phyloP scores from a whole-genome alignment of 2,888 invertebrate species.

The Platycheirus rosarum region DNA sequence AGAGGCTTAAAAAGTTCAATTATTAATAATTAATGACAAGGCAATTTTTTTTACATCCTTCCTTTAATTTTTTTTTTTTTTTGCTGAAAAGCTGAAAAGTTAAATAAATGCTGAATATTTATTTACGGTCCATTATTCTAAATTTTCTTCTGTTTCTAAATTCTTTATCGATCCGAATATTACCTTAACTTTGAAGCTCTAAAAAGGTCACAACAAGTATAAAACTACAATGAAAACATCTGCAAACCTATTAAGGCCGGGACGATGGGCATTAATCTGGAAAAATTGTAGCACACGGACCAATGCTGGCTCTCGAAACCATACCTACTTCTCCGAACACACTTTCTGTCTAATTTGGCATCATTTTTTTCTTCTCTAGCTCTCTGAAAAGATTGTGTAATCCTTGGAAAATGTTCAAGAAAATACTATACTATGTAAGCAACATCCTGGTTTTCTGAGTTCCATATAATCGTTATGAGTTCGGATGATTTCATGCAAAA shows the following conservation, averaged over 20 bases:
- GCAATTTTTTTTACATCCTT: too few relatives aligned
- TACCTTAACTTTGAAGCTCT: constrained; percentile 4
- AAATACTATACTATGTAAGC: too few relatives aligned
- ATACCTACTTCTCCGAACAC: too few relatives aligned
- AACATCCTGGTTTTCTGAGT: constrained; percentile 1
- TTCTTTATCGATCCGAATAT: constrained; percentile 1
- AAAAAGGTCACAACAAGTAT: background rate
- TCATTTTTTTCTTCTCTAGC: background rate
- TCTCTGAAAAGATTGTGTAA: constrained; percentile 53
- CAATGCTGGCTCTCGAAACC: background rate
- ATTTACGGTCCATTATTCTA: too few relatives aligned
- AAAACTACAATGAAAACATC: constrained; percentile 1
- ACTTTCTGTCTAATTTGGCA: constrained; percentile 10
- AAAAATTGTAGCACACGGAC: background rate
- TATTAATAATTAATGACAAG: too few relatives aligned
- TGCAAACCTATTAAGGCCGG: constrained; percentile 17
- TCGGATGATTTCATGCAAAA: constrained; percentile 50
- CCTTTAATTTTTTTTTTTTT: too few relatives aligned
- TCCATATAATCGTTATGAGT: constrained; percentile 33
- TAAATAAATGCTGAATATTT: too few relatives aligned
- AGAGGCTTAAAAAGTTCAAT: too few relatives aligned
- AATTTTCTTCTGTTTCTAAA: too few relatives aligned
- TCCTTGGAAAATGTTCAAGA: constrained; percentile 65
- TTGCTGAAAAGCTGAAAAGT: too few relatives aligned
- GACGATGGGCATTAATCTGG: background rate